Base-by-base conservation (phyloP, 2,113 vertebrate species). In the Gavialis gangeticus region DNA sequence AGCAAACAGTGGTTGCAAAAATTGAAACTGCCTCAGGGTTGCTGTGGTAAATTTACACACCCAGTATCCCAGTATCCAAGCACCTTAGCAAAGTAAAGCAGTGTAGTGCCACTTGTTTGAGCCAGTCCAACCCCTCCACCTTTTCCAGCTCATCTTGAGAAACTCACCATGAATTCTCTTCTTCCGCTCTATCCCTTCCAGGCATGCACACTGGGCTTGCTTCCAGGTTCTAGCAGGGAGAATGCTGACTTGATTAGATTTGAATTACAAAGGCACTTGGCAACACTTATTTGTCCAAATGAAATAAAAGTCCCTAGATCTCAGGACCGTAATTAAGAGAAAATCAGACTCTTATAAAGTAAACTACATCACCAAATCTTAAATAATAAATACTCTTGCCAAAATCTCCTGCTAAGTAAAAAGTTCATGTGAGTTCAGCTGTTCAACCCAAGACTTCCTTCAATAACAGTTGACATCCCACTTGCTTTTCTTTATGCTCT, bases 1-100 rank as follows among this genome's bases (percentile, higher is more conserved):
- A 96, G 88, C 91, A 96, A 96, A 96, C 82, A 96, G 80, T 75
- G 86, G 92, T 93, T 97, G 94, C 96, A 96, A 95, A 95, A 97
- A 95, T 78, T 94, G 95, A 96, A 95, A 95, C 92, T 82, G 84
- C 96, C 84, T 80, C 22, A 0, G 92, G 94, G 88, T 93, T 0
- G 0, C 80, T 94, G 87, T 79, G 89, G 91, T 87, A 84, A 92
- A 87, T 79, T 88, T 90, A 83, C 94, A 96, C 83, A 2, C 94
- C 97, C 94, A 82, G 79, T 66, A 82, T 93, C 77, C 86, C 77
- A 59, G 87, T 95, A 88, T 90, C 94, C 89, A 90, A 62, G 46
- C 0, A 0, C 71, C 88, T 85, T 30, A 57, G 30, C 88, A 94
- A 75, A 85, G 82, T 85, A 94, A 94, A 84, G 91, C 21, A 71